Percentiles rank a stretch among this genome's conserved stretches.
These are phyloP conservation scores for Leptinotarsa texana DNA, from an alignment of 1,140 invertebrate genomes.

Conservation along the genomic window DNA sequence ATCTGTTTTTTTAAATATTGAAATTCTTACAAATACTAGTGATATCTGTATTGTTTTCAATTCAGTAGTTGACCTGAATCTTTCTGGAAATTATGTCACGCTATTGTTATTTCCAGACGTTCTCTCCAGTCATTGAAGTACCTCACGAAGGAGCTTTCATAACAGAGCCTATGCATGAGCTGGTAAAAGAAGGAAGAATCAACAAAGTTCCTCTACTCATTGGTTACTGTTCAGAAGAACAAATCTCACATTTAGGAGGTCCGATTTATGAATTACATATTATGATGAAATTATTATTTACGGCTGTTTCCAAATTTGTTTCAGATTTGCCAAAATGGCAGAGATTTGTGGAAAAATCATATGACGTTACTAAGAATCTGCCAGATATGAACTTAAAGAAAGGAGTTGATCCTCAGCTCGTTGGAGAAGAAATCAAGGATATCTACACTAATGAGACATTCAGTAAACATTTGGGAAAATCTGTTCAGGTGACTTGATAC, in stretches of 20 bases:
- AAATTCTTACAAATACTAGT: not conserved
- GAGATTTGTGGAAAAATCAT: not conserved
- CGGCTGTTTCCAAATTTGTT: not conserved
- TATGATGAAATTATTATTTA: too few relatives aligned
- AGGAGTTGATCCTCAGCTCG: not conserved
- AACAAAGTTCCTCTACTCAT: constrained; percentile 35
- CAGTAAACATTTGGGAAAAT: constrained; percentile 4
- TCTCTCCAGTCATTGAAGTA: constrained; percentile 30
- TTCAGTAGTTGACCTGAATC: not conserved
- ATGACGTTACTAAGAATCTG: not conserved
- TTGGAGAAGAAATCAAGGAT: not conserved
- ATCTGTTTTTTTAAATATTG: too few relatives aligned
- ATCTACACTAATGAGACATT: constrained; percentile 7
- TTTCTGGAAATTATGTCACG: not conserved
- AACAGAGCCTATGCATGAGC: constrained; percentile 34
- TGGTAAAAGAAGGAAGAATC: constrained; percentile 26
- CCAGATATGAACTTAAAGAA: not conserved
- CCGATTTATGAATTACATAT: not conserved
- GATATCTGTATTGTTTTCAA: not conserved
- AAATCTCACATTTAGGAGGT: constrained; percentile 18
- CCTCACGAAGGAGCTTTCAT: constrained; percentile 33
- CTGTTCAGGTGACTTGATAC: not conserved
- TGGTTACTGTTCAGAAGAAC: constrained; percentile 36
- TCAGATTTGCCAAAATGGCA: not conserved
- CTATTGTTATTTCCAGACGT: constrained; percentile 10